Percentiles rank a stretch among this genome's conserved stretches.
Evolutionary conservation across 2,888 invertebrate species (phyloP).

Genomic region (Pasiphila rectangulata): DNA sequence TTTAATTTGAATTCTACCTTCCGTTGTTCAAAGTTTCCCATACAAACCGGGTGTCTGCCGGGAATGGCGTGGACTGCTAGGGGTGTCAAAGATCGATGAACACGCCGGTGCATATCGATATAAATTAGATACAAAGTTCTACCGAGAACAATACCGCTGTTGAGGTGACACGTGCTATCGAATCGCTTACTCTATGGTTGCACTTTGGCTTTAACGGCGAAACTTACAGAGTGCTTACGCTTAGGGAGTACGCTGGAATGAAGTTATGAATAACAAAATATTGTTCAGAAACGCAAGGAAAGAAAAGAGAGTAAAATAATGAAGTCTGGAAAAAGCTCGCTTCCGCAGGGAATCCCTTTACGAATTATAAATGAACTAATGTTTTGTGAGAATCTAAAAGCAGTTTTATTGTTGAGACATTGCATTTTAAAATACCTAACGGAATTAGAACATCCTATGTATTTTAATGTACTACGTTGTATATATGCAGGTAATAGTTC

Average conservation of each 20-base stretch:
- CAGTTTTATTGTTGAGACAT: not conserved
- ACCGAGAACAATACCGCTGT: slow-evolving; percentile 71
- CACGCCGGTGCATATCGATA: slow-evolving; percentile 49
- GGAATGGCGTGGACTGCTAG: slow-evolving; percentile 16
- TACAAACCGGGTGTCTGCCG: slow-evolving; percentile 22
- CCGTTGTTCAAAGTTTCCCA: slow-evolving; percentile 27
- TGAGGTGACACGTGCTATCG: slow-evolving; percentile 53
- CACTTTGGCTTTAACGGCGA: slow-evolving; percentile 12
- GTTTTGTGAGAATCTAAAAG: not conserved
- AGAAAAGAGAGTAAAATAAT: slow-evolving; percentile 13
- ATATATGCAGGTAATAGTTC: too few relatives aligned
- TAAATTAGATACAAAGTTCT: slow-evolving; percentile 71
- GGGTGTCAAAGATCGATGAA: slow-evolving; percentile 24
- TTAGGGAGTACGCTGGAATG: slow-evolving; percentile 16
- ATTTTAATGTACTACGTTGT: too few relatives aligned
- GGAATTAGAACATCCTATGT: too few relatives aligned
- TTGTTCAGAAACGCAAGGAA: slow-evolving; percentile 10
- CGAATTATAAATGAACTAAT: slow-evolving; percentile 2
- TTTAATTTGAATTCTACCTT: slow-evolving; percentile 26
- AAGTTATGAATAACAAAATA: slow-evolving; percentile 23
- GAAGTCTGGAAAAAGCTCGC: slow-evolving; percentile 15
- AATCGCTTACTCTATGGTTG: slow-evolving; percentile 15
- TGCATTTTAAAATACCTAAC: not conserved
- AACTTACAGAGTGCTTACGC: slow-evolving; percentile 13
- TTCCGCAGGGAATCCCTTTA: slow-evolving; percentile 10